Base-by-base conservation (phyloP, 2,888 invertebrate species). In the Gymnoscelis rufifasciata region DNA sequence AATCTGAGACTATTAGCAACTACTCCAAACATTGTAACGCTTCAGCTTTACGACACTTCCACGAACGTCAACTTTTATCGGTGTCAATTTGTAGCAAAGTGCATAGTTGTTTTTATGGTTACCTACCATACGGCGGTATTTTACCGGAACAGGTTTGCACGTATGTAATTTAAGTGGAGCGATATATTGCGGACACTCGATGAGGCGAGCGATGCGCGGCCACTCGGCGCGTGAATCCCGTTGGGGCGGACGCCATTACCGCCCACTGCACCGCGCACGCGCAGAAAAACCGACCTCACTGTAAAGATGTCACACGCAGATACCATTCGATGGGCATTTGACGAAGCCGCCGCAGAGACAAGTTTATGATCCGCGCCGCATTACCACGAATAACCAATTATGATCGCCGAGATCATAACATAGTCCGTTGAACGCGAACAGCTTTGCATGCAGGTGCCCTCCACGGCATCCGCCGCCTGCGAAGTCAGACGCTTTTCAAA, bases 181-280 rank as follows among this genome's bases (percentile, higher is more conserved):
- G 75, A 83, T 83, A 78, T 80, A 83, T 83, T 78, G 81, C 83
- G 83, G 82, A 76, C 82, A 73, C 76, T 74, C 78, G 82, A 80
- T 83, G 82, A 80, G 83, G 80, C 79, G 78, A 83, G 81, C 77
- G 81, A 82, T 83, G 86, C 75, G 74, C 72, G 76, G 76, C n/a
- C n/a, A n/a, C 76, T 72, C 80, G 78, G 73, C 72, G 75, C 78
- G 76, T 72, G 70, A 78, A 83, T 84, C 82, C 86, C 86, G 86
- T 86, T 86, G 82, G 74, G 74, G 71, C 77, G 81, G 83, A 80
- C 83, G 75, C 82, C 70, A 83, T 83, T 82, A 83, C 81, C 82
- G 83, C 83, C 86, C 83, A 83, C 80, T 71, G 74, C 78, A 78
- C 64, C 65, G 76, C 78, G 77, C 79, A 79, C 75, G 77, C 79